Conservation (phyloP, 2,797 vertebrate genomes). For the Chelon labrosus region DNA sequence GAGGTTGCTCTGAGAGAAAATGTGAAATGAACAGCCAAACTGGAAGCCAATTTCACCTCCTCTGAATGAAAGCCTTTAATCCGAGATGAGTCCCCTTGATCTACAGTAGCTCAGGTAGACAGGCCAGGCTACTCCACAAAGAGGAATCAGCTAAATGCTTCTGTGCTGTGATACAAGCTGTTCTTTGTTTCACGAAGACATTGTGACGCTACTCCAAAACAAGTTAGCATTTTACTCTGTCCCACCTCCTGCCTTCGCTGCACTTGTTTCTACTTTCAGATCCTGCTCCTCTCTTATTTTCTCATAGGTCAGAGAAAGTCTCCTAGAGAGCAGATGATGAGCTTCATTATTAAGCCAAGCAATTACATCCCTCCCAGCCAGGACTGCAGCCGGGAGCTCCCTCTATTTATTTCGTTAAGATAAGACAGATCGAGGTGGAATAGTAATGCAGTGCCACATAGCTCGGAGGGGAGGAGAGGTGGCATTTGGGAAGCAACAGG, state of each 20-base stretch:
- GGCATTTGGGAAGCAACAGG: conserved; percentile 72
- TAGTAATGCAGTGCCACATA: conserved; percentile 57
- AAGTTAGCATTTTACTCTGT: conserved; percentile 56
- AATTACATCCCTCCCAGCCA: conserved; percentile 55
- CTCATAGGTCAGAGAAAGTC: conserved; percentile 62
- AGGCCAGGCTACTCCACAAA: conserved; percentile 44
- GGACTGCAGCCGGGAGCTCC: conserved; percentile 32
- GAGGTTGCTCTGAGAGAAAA: conserved; percentile 65
- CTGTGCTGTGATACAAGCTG: conserved; percentile 50
- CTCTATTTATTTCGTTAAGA: conserved; percentile 74
- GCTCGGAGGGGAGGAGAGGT: conserved; percentile 59
- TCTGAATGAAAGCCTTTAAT: conserved; percentile 75
- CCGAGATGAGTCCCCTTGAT: conserved; percentile 75
- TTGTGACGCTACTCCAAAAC: conserved; percentile 45
- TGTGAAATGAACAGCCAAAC: conserved; percentile 75
- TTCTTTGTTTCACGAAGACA: conserved; percentile 56
- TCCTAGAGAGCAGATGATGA: conserved; percentile 74
- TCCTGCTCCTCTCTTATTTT: conserved; percentile 39
- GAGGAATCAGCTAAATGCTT: conserved; percentile 63
- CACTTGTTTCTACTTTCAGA: conserved; percentile 30
- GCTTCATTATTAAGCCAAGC: conserved; percentile 73
- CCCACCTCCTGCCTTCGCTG: conserved; percentile 29
- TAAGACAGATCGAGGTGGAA: conserved; percentile 71
- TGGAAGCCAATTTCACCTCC: conserved; percentile 67
- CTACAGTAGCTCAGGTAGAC: conserved; percentile 68